A percentile compares a stretch with the other conserved stretches of the same genome.
Evolutionary conservation across 2,888 invertebrate species (phyloP).

Genomic region (Nomada flava): DNA sequence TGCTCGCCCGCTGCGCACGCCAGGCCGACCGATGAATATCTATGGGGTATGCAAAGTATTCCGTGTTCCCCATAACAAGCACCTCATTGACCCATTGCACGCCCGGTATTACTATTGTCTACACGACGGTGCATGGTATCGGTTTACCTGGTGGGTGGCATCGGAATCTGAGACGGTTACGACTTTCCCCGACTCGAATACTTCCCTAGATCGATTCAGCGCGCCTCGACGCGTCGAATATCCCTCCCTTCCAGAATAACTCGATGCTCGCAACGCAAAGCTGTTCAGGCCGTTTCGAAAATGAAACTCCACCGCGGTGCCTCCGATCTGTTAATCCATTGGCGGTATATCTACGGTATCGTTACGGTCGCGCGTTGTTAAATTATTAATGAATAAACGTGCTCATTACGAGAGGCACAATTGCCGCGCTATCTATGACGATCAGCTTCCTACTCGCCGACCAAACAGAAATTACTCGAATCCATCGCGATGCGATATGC

Average conservation of each 20-base stretch:
- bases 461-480: too few species aligned
- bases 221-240: background rate
- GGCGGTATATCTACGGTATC: too few species aligned
- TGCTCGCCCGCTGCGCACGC: slow-evolving; percentile 39
- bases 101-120: slow-evolving; percentile 77
- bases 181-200: slow-evolving; percentile 60
- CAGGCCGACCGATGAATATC: slow-evolving; percentile 78
- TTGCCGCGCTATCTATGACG: too few species aligned
- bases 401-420: too few species aligned
- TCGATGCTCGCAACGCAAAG: background rate
- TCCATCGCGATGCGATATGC: too few species aligned
- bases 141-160: slow-evolving; percentile 78
- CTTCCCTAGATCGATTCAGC: slow-evolving; percentile 44
- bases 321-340: too few species aligned
- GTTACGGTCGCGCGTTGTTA: too few species aligned
- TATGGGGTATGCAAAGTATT: slow-evolving; percentile 82
- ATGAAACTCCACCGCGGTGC: too few species aligned
- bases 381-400: too few species aligned
- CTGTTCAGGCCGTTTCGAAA: too few species aligned
- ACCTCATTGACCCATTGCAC: slow-evolving; percentile 82
- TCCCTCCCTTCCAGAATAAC: background rate
- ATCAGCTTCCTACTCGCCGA: too few species aligned
- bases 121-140: slow-evolving; percentile 74
- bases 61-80: slow-evolving; percentile 83
- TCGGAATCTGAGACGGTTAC: slow-evolving; percentile 72